Base-by-base conservation (phyloP, 2,113 vertebrate species). In the Sinocyclocheilus anshuiensis region DNA sequence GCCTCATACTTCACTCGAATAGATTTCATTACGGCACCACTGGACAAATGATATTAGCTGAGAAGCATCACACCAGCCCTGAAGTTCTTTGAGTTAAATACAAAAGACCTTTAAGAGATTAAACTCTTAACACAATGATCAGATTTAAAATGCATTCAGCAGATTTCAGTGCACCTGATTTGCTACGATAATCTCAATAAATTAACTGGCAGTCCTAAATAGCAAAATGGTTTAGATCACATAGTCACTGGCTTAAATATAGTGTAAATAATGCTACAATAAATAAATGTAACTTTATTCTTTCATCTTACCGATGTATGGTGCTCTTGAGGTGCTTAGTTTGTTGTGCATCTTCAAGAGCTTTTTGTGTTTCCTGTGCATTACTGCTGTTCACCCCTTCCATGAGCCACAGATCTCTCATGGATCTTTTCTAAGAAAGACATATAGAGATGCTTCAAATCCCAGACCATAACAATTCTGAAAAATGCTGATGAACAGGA, bases 371-470 rank as follows among this genome's bases (percentile, higher is more conserved):
- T 86, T 95, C 95, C 88, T 94, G 94, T 80, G 94, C 92, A 59
- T 91, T 95, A 18, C 94, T 92, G 85, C 91, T 89, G 88, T 91
- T 92, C 4, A 96, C 84, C 85, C 96, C 97, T 89, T 95, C 96
- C 75, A 97, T 93, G 59, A 99, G 95, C 97, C 97, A 99, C 93
- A 96, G 96, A 91, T 98, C 97, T 86, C 96, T 89, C 89, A 97
- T 90, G 22, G 92, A 91, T 83, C 96, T 97, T 96, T 98, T 98
- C 97, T 99, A 90, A 86, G 13, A 77, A 77, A 39, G 18, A 69
- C 9, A 69, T 15, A 7, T 8, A 55, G 4, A 63, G 12, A 72
- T 45, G 24, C 42, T 20, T 59, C 11, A 80, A 76, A 75, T 36
- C 36, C 18, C 12, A 36, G 29, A 9, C 7, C 13, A 20, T 29